Percentiles rank a stretch among this genome's conserved stretches.
These are phyloP conservation scores for Drosophila tanythrix DNA, from an alignment of 2,888 invertebrate species.

Conservation along the genomic window DNA sequence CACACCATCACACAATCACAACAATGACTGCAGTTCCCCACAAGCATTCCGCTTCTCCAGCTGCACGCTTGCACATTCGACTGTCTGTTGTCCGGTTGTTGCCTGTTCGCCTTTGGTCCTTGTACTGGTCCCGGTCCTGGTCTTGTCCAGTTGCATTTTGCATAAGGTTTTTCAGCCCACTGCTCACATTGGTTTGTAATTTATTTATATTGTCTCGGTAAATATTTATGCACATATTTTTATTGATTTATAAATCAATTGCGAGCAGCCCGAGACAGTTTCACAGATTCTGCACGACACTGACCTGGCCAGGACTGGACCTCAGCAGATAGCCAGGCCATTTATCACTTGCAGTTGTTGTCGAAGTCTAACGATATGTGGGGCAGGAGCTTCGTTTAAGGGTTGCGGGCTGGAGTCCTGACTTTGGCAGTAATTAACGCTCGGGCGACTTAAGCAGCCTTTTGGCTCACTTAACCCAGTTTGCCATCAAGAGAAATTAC, in stretches of 20 bases:
- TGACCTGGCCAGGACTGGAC: neutral
- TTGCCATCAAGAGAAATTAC: conserved; percentile 61
- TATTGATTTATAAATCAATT: conserved; percentile 80
- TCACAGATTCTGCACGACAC: conserved; percentile 29
- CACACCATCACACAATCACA: neutral
- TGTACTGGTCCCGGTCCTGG: neutral
- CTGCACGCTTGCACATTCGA: neutral
- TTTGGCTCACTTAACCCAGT: conserved; percentile 37
- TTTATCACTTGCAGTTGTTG: conserved; percentile 47
- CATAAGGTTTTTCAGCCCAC: conserved; percentile 67
- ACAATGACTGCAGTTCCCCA: neutral
- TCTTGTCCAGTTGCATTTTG: conserved; percentile 64
- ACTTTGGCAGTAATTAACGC: conserved; percentile 62
- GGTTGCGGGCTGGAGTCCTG: conserved; percentile 1
- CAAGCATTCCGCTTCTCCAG: neutral
- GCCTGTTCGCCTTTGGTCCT: conserved; percentile 6
- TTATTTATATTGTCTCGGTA: conserved; percentile 75
- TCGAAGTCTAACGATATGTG: neutral
- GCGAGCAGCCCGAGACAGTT: conserved; percentile 22
- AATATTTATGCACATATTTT: conserved; percentile 75
- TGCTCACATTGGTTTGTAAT: conserved; percentile 62
- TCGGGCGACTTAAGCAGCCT: conserved; percentile 44
- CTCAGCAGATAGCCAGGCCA: conserved; percentile 8
- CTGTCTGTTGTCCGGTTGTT: neutral
- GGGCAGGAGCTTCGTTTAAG: neutral